Percentiles rank a stretch among this genome's conserved stretches.
phyloP scores from a whole-genome alignment of 1,140 invertebrate species.

The Drosophila lini region DNA sequence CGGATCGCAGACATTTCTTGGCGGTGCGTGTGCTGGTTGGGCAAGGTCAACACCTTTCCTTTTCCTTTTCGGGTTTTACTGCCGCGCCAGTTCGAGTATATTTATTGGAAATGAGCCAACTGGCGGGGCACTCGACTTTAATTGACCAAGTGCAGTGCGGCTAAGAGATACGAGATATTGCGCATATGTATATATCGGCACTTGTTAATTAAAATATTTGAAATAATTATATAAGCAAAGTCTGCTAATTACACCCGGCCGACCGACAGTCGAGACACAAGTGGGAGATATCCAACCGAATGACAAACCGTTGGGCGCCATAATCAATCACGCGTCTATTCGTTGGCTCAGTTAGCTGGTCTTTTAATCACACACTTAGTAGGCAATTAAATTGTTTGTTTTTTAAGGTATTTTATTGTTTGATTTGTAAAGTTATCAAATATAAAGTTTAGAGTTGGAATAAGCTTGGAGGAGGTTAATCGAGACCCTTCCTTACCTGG shows the following conservation, averaged over 20 bases:
- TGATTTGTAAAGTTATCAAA: neutral
- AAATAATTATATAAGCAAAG: conserved; percentile 70
- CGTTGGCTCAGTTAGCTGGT: conserved; percentile 1
- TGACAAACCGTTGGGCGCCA: conserved; percentile 48
- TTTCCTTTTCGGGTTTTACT: conserved; percentile 48
- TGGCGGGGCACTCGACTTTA: conserved; percentile 45
- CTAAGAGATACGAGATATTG: conserved; percentile 51
- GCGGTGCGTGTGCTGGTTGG: conserved; percentile 55
- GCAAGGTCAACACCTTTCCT: conserved; percentile 83
- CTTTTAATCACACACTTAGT: neutral
- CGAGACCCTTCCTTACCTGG: too few relatives aligned
- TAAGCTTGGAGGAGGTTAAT: neutral
- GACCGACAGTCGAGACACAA: conserved; percentile 11
- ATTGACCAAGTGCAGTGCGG: conserved; percentile 64
- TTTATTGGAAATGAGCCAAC: conserved; percentile 33
- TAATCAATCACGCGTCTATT: conserved; percentile 31
- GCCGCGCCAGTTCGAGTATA: conserved; percentile 19
- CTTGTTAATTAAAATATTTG: conserved; percentile 78
- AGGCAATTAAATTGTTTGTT: neutral
- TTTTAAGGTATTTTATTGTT: neutral
- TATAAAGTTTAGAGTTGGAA: neutral
- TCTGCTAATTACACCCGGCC: conserved; percentile 31
- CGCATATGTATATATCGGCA: conserved; percentile 62
- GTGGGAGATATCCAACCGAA: conserved; percentile 12
- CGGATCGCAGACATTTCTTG: conserved; percentile 50